Percentiles rank a stretch among this genome's conserved stretches.
These are phyloP conservation scores for Gasteruption jaculator DNA, from an alignment of 2,888 invertebrate genomes.

Conservation along the genomic window DNA sequence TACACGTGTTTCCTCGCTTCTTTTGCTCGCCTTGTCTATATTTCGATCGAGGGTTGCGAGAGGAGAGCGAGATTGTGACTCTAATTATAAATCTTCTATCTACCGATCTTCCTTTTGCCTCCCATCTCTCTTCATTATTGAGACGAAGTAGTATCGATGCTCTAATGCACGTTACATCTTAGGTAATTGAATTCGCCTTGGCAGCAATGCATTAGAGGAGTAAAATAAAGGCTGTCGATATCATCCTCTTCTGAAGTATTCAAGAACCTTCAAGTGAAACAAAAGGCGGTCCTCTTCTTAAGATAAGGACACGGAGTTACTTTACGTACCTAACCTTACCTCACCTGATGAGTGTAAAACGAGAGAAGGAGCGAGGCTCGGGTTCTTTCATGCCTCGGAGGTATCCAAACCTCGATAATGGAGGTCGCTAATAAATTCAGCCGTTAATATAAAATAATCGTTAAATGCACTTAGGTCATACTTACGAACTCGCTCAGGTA, in stretches of 20 bases:
- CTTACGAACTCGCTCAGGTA: slow-evolving; percentile 39
- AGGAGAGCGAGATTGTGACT: no score
- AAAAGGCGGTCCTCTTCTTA: slow-evolving; percentile 25
- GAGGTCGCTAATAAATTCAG: slow-evolving; percentile 45
- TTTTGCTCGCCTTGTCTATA: no score
- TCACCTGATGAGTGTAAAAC: no score
- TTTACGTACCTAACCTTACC: slow-evolving; percentile 25
- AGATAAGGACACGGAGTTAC: slow-evolving; percentile 27
- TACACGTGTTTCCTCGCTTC: no score
- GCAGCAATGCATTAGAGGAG: no score
- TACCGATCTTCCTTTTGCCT: no score
- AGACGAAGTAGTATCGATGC: no score
- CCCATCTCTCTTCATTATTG: no score
- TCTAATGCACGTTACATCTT: no score
- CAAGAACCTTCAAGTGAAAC: slow-evolving; percentile 26
- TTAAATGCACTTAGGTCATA: slow-evolving; percentile 47
- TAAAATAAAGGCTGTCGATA: slow-evolving; percentile 21
- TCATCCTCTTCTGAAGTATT: slow-evolving; percentile 26
- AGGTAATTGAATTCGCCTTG: no score
- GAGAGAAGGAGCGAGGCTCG: slow-evolving; percentile 15
- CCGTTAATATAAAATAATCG: slow-evolving; percentile 48
- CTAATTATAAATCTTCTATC: no score
- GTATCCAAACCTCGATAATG: slow-evolving; percentile 43
- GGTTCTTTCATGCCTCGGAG: slow-evolving; percentile 25
- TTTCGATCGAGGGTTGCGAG: no score